These are phyloP conservation scores for Campylomormyrus tamandua DNA, from an alignment of 2,113 vertebrate genomes.

Conservation along the genomic window DNA sequence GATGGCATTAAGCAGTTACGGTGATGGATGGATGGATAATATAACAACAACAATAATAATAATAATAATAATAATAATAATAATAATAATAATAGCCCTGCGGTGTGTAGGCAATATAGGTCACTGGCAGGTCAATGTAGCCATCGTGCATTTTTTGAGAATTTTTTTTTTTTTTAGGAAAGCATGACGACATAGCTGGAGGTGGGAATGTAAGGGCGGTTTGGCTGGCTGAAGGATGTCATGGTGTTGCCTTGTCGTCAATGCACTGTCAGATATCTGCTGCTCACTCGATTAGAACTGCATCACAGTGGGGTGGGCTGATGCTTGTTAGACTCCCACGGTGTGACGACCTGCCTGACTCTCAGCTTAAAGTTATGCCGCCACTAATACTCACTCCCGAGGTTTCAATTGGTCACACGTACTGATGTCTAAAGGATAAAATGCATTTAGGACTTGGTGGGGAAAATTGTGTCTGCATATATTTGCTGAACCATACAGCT, in stretches of 20 bases:
- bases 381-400: neutral
- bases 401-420: neutral
- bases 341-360: neutral
- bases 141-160: neutral
- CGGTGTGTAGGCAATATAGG: neutral
- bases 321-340: neutral
- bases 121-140: neutral
- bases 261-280: neutral
- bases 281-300: neutral
- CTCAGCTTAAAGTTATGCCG: neutral
- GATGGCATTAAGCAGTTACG: no score
- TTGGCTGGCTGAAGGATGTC: neutral
- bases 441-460: neutral
- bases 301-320: neutral
- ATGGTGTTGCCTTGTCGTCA: neutral
- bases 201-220: neutral
- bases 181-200: neutral
- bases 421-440: neutral
- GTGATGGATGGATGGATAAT: no score
- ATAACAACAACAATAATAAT: neutral
- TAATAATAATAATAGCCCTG: neutral
- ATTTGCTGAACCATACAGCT: neutral
- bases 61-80: neutral
- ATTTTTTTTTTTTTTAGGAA: neutral
- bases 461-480: neutral